Conservation (phyloP, 2,888 invertebrate genomes). For the Dysmachus trigonus region DNA sequence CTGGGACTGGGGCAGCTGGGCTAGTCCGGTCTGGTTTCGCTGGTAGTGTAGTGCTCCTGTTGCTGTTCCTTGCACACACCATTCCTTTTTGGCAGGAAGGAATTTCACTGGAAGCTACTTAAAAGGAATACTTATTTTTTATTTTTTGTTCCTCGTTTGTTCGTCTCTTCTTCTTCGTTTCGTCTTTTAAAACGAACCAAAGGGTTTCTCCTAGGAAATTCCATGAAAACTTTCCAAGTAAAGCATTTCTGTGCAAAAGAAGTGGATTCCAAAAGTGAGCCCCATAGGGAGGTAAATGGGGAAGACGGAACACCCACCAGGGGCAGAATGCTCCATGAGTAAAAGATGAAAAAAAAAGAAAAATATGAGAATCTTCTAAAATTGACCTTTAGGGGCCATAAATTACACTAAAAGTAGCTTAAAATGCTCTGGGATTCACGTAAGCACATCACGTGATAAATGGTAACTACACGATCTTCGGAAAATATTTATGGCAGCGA, state of each 20-base stretch:
- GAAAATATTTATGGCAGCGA: slow-evolving; percentile 26
- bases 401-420: slow-evolving; percentile 32
- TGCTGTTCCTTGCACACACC: background rate
- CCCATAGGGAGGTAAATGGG: background rate
- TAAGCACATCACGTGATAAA: slow-evolving; percentile 41
- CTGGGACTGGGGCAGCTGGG: background rate
- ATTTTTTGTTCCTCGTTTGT: background rate
- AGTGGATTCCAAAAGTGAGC: background rate
- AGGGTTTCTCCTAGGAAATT: slow-evolving; percentile 17
- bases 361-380: slow-evolving; percentile 14
- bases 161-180: background rate
- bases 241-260: background rate
- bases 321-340: background rate
- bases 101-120: slow-evolving; percentile 31
- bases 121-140: slow-evolving; percentile 14
- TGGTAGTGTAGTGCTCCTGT: background rate
- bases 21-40: background rate
- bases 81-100: background rate
- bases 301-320: background rate
- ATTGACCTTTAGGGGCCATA: slow-evolving; percentile 34
- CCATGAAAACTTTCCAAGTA: slow-evolving; percentile 9
- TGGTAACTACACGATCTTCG: slow-evolving; percentile 23
- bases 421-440: slow-evolving; percentile 35
- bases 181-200: background rate
- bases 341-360: background rate